Percentiles rank a stretch among this genome's conserved stretches.
Evolutionary conservation across 2,797 vertebrate species (phyloP).

Genomic region (Ptychobarbus kaznakovi): DNA sequence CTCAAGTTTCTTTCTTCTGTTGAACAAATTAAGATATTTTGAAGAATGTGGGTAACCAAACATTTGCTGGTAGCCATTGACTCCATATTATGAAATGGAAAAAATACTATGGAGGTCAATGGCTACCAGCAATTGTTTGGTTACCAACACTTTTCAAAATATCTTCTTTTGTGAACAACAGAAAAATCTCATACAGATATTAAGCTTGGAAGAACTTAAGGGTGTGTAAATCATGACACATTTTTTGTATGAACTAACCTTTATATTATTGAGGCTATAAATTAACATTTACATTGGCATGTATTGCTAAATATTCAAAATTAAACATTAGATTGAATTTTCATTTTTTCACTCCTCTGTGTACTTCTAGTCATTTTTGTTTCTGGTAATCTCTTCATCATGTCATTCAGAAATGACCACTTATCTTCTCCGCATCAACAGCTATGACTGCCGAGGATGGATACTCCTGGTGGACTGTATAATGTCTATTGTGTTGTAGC

Average conservation of each 20-base stretch:
- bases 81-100: neutral
- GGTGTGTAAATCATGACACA: neutral
- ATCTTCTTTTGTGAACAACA: neutral
- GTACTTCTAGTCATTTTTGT: neutral
- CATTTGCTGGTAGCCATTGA: neutral
- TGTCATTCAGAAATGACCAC: neutral
- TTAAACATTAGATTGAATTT: neutral
- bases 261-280: constrained; percentile 8
- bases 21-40: neutral
- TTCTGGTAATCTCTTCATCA: neutral
- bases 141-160: neutral
- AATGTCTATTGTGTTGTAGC: neutral
- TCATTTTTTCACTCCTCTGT: neutral
- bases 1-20: neutral
- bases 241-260: neutral
- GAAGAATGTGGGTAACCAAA: neutral
- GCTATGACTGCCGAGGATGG: neutral
- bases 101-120: neutral
- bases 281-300: neutral
- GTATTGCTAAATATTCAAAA: neutral
- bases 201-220: neutral
- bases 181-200: neutral
- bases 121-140: neutral
- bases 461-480: neutral
- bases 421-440: neutral